phyloP scores from a whole-genome alignment of 2,113 vertebrate species.

The Ictalurus furcatus region DNA sequence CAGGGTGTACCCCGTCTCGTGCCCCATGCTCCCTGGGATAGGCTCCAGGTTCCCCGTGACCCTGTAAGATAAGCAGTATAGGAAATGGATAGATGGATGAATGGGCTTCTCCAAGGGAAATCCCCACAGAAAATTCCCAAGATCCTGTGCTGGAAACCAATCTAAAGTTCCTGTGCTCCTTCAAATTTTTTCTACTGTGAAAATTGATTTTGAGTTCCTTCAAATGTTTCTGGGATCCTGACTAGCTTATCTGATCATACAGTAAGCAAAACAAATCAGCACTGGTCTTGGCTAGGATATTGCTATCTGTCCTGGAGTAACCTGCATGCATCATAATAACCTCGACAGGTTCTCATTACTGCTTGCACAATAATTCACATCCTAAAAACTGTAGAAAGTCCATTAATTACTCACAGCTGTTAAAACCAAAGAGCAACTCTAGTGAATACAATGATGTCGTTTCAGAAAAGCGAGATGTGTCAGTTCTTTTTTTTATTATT shows the following conservation, averaged over 20 bases:
- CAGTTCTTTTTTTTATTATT: not conserved
- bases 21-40: no score
- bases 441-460: not conserved
- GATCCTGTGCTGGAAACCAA: not conserved
- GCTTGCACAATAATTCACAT: not conserved
- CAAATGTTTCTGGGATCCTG: not conserved
- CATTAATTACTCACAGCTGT: conserved; percentile 23
- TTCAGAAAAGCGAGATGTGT: not conserved
- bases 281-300: conserved; percentile 4
- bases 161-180: not conserved
- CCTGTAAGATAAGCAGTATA: no score
- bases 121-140: not conserved
- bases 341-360: not conserved
- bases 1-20: no score
- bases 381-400: not conserved
- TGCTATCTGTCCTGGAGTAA: conserved; percentile 6
- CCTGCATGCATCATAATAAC: not conserved
- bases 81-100: no score
- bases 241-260: not conserved
- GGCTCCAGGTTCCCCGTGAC: no score
- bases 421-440: not conserved
- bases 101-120: not conserved
- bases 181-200: not conserved
- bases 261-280: not conserved
- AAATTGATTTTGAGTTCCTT: not conserved